Evolutionary conservation across 2,113 vertebrate genomes (phyloP).

Genomic region (Actenoides hombroni): DNA sequence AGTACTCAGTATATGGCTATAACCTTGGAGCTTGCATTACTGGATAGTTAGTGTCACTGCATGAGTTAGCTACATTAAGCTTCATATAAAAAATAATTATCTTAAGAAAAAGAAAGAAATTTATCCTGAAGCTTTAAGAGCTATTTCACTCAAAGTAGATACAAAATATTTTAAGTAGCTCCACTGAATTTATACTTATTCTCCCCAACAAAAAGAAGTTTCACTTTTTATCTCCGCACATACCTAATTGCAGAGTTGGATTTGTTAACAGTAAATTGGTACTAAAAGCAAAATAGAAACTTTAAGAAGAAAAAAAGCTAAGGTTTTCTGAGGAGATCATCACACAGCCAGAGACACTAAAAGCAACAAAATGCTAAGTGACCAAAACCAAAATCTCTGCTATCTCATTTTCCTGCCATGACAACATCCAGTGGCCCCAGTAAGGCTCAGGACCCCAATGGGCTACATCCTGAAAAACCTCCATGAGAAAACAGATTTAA

Average conservation of each 20-base stretch:
- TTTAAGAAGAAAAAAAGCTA: neutral
- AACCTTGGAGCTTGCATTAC: neutral
- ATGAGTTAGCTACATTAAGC: neutral
- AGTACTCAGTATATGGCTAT: neutral
- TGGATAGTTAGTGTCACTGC: neutral
- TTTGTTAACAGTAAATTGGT: neutral
- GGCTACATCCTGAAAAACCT: accelerated
- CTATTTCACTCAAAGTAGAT: neutral
- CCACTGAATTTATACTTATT: neutral
- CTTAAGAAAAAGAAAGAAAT: neutral
- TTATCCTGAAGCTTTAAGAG: neutral
- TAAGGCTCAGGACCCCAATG: accelerated
- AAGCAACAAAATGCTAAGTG: neutral
- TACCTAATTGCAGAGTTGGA: neutral
- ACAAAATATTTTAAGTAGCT: neutral
- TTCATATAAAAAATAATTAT: neutral
- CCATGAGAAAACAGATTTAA: neutral
- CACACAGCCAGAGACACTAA: neutral
- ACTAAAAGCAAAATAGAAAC: neutral
- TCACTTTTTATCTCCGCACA: neutral
- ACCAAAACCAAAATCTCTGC: neutral
- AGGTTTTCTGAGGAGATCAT: neutral
- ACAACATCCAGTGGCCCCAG: neutral
- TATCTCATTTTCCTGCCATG: neutral
- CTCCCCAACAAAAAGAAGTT: neutral